Percentiles rank a stretch among this genome's conserved stretches.
These are phyloP conservation scores for Peromyscus maniculatus DNA, from an alignment of 2,113 vertebrate species.

Conservation along the genomic window DNA sequence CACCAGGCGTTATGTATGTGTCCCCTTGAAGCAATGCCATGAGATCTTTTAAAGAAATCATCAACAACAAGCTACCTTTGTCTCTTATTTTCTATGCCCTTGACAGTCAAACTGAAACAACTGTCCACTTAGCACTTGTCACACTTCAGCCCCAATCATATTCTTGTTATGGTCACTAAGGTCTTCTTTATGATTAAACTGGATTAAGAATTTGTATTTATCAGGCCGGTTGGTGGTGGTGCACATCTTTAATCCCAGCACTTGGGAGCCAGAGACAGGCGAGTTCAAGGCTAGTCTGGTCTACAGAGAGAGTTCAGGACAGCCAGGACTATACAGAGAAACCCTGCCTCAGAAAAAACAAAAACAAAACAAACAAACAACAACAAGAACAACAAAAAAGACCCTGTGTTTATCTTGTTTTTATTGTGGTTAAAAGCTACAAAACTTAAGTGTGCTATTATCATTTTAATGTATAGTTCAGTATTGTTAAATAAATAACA, in stretches of 20 bases:
- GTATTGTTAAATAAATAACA: neutral
- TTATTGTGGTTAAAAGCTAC: slow-evolving; percentile 22
- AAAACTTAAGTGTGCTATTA: neutral
- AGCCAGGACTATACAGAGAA: neutral
- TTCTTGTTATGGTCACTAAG: neutral
- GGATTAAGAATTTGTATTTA: neutral
- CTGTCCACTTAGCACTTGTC: neutral
- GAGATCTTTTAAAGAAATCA: neutral
- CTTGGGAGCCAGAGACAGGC: no score
- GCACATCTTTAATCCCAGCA: neutral
- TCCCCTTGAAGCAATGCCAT: neutral
- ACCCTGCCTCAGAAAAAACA: no score
- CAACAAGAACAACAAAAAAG: neutral
- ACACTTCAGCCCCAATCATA: neutral
- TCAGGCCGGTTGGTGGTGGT: neutral
- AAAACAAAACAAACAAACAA: neutral
- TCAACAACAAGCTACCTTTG: neutral
- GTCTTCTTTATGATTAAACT: neutral
- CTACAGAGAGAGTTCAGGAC: neutral
- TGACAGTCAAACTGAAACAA: neutral
- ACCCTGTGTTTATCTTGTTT: neutral
- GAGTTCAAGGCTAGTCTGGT: neutral
- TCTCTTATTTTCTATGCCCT: neutral
- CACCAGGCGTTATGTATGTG: neutral
- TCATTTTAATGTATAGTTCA: neutral